These are phyloP conservation scores for Caenorhabditis wallacei DNA, from an alignment of 2,888 invertebrate genomes.

Conservation along the genomic window DNA sequence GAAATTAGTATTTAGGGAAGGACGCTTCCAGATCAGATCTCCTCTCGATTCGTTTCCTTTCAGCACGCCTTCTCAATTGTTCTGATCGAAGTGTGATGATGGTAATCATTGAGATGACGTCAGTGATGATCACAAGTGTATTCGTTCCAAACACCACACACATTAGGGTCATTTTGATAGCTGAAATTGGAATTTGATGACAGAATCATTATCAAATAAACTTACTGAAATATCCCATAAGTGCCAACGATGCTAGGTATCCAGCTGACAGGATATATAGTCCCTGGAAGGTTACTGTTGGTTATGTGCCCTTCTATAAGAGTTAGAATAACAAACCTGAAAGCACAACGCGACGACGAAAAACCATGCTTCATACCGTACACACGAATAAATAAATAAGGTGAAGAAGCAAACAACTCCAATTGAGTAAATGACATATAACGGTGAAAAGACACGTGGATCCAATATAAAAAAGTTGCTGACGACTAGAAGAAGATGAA, in stretches of 20 bases:
- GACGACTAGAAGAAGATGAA: slow-evolving; percentile 48
- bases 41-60: slow-evolving; percentile 24
- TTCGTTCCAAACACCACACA: slow-evolving; percentile 49
- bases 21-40: slow-evolving; percentile 27
- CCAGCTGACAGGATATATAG: slow-evolving; percentile 53
- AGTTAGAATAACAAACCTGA: slow-evolving; percentile 22
- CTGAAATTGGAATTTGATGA: slow-evolving; percentile 31
- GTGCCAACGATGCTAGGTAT: slow-evolving; percentile 54
- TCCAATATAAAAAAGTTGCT: slow-evolving; percentile 56
- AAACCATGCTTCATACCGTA: slow-evolving; percentile 62
- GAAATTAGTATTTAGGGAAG: slow-evolving; percentile 32
- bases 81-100: slow-evolving; percentile 45
- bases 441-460: slow-evolving; percentile 44
- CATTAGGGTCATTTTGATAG: slow-evolving; percentile 43
- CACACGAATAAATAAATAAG: slow-evolving; percentile 51
- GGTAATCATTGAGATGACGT: slow-evolving; percentile 49
- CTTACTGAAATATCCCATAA: slow-evolving; percentile 65
- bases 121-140: slow-evolving; percentile 47
- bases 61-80: slow-evolving; percentile 44
- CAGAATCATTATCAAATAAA: background rate
- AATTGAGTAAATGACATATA: slow-evolving; percentile 54
- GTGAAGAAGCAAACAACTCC: slow-evolving; percentile 60
- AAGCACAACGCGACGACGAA: slow-evolving; percentile 50
- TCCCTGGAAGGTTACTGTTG: slow-evolving; percentile 22
- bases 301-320: background rate